Conservation (phyloP, 1,140 invertebrate species). For the Oedothorax gibbosus region DNA sequence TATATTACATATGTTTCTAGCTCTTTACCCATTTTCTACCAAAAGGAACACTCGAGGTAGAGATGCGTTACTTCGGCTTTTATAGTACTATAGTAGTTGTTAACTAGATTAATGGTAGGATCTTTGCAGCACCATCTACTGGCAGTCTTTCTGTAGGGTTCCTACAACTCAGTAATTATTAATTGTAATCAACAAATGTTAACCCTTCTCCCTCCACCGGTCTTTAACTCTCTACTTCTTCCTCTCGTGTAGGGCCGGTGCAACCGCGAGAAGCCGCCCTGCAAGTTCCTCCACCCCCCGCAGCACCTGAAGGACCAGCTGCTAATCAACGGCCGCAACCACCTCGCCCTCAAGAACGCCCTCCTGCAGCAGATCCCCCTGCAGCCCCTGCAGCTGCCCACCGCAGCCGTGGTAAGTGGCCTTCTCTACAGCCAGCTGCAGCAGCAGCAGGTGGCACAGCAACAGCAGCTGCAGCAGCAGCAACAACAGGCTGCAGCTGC, state of each 20-base stretch:
- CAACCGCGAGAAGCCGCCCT: constrained; percentile 99
- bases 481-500: constrained; percentile 37
- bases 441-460: constrained; percentile 42
- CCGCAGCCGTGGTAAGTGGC: constrained; percentile 82
- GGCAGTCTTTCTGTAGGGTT: no score
- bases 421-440: constrained; percentile 48
- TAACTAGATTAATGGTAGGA: no score
- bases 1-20: no score
- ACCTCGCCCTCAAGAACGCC: constrained; percentile 96
- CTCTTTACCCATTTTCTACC: no score
- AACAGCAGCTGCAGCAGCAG: constrained; percentile 49
- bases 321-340: constrained; percentile 98
- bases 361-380: constrained; percentile 96
- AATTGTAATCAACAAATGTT: no score
- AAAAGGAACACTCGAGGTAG: no score
- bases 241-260: constrained; percentile 90
- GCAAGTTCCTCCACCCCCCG: constrained; percentile 99
- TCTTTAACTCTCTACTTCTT: no score
- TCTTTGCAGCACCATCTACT: no score
- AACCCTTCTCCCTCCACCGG: no score
- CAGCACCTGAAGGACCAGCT: constrained; percentile 99
- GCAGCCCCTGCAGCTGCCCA: constrained; percentile 86
- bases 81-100: no score
- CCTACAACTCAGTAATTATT: no score
- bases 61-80: no score